Conservation (phyloP, 2,888 invertebrate genomes). For the Tenthredo notha region DNA sequence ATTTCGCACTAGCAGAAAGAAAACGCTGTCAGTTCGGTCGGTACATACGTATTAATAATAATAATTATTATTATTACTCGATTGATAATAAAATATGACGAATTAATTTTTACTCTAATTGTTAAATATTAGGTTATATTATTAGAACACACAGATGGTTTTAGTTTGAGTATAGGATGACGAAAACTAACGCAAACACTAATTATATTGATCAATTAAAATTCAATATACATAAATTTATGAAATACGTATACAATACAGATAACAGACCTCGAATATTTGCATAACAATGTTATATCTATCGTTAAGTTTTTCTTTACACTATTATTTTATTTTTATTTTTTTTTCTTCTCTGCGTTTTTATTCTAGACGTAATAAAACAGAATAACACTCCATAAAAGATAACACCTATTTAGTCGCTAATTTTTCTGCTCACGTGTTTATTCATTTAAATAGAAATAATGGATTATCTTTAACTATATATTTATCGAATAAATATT, state of each 20-base stretch:
- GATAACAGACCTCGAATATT: conserved; percentile 15
- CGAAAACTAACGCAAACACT: not conserved
- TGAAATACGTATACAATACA: not conserved
- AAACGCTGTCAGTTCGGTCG: conserved; percentile 11
- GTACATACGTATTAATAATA: not conserved
- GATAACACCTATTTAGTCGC: not conserved
- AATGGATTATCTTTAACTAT: too few species aligned
- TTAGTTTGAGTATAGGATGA: not conserved
- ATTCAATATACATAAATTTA: not conserved
- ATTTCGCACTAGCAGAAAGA: not conserved
- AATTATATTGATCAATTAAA: not conserved
- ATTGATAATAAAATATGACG: not conserved
- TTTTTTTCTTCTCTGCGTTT: not conserved
- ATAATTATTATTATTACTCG: not conserved
- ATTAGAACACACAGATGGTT: not conserved
- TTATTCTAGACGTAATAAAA: not conserved
- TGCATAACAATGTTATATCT: conserved; percentile 6
- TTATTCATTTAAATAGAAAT: not conserved
- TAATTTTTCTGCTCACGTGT: not conserved
- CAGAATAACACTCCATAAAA: not conserved
- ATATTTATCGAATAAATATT: not conserved
- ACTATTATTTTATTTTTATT: not conserved
- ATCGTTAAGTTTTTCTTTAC: not conserved
- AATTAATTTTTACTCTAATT: not conserved
- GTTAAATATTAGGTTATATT: not conserved